These are phyloP conservation scores for Perithous albicinctus DNA, from an alignment of 2,888 invertebrate species.

Conservation along the genomic window DNA sequence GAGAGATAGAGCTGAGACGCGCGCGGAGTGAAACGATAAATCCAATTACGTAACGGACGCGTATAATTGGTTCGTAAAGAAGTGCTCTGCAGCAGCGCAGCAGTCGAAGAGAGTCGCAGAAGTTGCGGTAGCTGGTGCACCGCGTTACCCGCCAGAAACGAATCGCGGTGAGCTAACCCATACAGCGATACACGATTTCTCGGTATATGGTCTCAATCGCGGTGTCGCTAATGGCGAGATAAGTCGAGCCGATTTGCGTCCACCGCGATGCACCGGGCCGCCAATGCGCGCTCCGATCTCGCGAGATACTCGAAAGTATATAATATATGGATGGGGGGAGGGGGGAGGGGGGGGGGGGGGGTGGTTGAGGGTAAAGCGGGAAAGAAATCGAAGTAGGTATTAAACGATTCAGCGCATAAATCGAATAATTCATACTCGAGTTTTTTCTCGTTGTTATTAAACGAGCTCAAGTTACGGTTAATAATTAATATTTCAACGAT, in stretches of 20 bases:
- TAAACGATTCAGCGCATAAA: background rate
- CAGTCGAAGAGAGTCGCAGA: background rate
- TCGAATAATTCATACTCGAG: background rate
- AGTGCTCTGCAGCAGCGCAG: conserved; percentile 47
- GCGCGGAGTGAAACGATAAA: conserved; percentile 71
- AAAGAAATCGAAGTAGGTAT: conserved; percentile 2
- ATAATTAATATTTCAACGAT: background rate
- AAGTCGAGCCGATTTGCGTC: conserved; percentile 61
- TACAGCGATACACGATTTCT: conserved; percentile 65
- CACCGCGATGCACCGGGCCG: background rate
- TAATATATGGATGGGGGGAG: no score
- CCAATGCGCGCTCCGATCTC: background rate
- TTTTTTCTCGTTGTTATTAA: background rate
- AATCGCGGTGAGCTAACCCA: conserved; percentile 16
- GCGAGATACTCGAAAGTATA: conserved; percentile 9
- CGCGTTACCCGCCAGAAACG: conserved; percentile 4
- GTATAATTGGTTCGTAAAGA: conserved; percentile 76
- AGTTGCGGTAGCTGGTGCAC: conserved; percentile 32
- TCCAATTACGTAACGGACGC: conserved; percentile 76
- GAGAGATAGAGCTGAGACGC: conserved; percentile 27
- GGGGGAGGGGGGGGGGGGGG: background rate
- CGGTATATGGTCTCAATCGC: conserved; percentile 61
- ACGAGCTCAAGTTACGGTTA: background rate
- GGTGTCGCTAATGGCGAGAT: conserved; percentile 70
- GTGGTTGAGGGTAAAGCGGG: background rate